Percentiles rank a stretch among this genome's conserved stretches.
Evolutionary conservation across 2,797 vertebrate genomes (phyloP).

Genomic region (Tarsius wallacei): DNA sequence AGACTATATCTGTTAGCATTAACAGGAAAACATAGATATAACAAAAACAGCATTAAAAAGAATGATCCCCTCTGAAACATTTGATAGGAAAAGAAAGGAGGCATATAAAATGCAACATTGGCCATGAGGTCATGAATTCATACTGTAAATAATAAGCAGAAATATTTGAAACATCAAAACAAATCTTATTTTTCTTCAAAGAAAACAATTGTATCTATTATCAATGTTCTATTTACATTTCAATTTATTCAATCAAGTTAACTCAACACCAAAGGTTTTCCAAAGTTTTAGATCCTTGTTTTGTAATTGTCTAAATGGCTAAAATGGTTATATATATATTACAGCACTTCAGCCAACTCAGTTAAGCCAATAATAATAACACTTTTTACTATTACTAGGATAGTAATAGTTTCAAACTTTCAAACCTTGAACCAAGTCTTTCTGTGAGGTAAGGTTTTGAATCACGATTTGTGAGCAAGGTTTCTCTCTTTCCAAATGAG

Average conservation of each 20-base stretch:
- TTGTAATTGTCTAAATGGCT: not conserved
- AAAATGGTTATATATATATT: not conserved
- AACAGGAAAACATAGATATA: not conserved
- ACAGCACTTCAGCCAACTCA: not conserved
- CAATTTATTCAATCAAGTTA: not conserved
- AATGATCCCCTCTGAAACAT: slow-evolving; percentile 26
- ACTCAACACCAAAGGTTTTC: not conserved
- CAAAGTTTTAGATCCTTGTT: not conserved
- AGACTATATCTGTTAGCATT: not conserved
- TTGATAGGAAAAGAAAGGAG: not conserved
- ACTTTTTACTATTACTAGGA: not conserved
- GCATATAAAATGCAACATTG: slow-evolving; percentile 36
- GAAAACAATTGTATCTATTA: not conserved
- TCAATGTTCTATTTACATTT: not conserved
- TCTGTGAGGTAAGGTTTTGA: not conserved
- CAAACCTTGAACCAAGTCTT: not conserved
- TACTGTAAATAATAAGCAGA: slow-evolving; percentile 19
- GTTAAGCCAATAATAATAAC: not conserved
- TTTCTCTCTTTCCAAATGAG: not conserved
- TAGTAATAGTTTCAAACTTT: not conserved
- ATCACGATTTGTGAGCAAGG: not conserved
- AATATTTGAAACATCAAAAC: slow-evolving; percentile 35
- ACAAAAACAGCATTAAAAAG: slow-evolving; percentile 11
- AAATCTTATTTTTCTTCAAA: slow-evolving; percentile 2
- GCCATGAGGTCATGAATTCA: not conserved